A percentile compares a stretch with the other conserved stretches of the same genome.
phyloP scores from a whole-genome alignment of 1,140 invertebrate genomes.

The roundworm (Caenorhabditis elegans) region WBcel235 BX284605.5:8375001-8375500 shows the following conservation, averaged over 20 bases:
- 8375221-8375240: not conserved
- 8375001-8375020: not conserved
- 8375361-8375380: not conserved
- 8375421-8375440: not conserved
- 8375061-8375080: not conserved
- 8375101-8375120: not conserved
- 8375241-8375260: not conserved
- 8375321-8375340: not conserved
- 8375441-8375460: not conserved
- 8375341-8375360: not conserved
- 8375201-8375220: not conserved
- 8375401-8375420: not conserved
- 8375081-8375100: not conserved
- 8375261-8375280: not conserved
- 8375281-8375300: not conserved
- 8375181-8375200: not conserved
- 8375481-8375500: not conserved
- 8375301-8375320: not conserved
- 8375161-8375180: not conserved
- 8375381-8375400: not conserved
- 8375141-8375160: not conserved
- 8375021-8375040: not conserved
- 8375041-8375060: not conserved
- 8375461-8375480: not conserved
- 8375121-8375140: not conserved